Evolutionary conservation across 2,888 invertebrate species (phyloP).

Genomic region (Dimorphilus gyrociliatus): DNA sequence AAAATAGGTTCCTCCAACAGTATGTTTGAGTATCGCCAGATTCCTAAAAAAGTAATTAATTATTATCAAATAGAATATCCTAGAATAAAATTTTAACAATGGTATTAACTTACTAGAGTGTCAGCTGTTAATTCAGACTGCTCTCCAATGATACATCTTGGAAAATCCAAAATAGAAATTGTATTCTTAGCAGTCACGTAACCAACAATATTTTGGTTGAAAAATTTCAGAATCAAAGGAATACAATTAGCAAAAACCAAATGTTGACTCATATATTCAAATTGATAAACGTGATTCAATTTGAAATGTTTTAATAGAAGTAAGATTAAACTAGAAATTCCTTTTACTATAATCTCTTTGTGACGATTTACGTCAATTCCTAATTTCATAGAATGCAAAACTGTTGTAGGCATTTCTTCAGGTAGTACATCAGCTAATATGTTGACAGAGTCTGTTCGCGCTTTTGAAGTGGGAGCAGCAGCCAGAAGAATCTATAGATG

Average conservation of each 20-base stretch:
- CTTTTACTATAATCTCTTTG: slow-evolving; percentile 95
- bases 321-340: slow-evolving; percentile 51
- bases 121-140: slow-evolving; percentile 82
- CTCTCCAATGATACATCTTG: slow-evolving; percentile 84
- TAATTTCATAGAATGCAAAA: slow-evolving; percentile 78
- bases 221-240: slow-evolving; percentile 89
- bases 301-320: slow-evolving; percentile 91
- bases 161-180: slow-evolving; percentile 83
- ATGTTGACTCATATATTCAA: slow-evolving; percentile 97
- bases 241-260: slow-evolving; percentile 97
- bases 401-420: slow-evolving; percentile 91
- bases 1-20: slow-evolving; percentile 95
- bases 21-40: slow-evolving; percentile 48
- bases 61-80: no score
- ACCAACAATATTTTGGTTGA: slow-evolving; percentile 89
- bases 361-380: slow-evolving; percentile 95
- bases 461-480: slow-evolving; percentile 94
- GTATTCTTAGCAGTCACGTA: slow-evolving; percentile 85
- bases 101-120: slow-evolving; percentile 45
- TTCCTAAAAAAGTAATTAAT: slow-evolving; percentile 27
- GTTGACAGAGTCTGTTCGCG: slow-evolving; percentile 87
- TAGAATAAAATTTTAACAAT: no score
- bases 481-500: slow-evolving; percentile 86
- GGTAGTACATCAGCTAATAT: slow-evolving; percentile 94
- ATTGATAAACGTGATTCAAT: slow-evolving; percentile 85